Conservation (phyloP, 1,140 invertebrate genomes). For the Leptoteleia sp. region DNA sequence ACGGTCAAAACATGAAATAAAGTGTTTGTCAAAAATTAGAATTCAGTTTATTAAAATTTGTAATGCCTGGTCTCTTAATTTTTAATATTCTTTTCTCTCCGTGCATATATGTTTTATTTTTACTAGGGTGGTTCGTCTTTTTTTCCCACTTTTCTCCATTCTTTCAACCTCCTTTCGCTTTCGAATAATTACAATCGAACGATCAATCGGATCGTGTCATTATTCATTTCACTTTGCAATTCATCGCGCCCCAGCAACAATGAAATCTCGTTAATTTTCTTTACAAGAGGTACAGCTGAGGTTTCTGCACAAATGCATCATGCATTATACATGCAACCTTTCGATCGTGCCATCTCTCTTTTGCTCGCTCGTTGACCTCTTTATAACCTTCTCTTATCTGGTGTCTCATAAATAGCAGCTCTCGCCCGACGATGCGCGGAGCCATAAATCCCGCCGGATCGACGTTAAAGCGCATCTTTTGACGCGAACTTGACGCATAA, state of each 20-base stretch:
- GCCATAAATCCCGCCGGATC: constrained; percentile 48
- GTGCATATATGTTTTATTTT: no score
- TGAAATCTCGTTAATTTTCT: constrained; percentile 30
- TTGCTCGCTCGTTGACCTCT: constrained; percentile 49
- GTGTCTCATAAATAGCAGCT: constrained; percentile 43
- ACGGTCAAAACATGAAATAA: no score
- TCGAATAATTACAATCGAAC: constrained; percentile 9
- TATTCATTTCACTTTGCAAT: constrained; percentile 17
- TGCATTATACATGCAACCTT: constrained; percentile 35
- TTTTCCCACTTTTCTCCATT: no score
- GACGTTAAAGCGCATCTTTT: constrained; percentile 53
- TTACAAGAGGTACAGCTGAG: constrained; percentile 13
- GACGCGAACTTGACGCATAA: constrained; percentile 50
- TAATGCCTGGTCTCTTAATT: no score
- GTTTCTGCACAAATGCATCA: constrained; percentile 18
- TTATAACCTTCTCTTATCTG: constrained; percentile 55
- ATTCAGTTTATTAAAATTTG: no score
- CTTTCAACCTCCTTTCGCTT: no score
- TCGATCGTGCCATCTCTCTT: constrained; percentile 14
- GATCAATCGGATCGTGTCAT: neutral
- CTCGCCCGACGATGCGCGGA: constrained; percentile 2
- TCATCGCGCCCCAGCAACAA: constrained; percentile 9
- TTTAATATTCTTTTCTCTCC: no score
- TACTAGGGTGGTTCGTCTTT: no score
- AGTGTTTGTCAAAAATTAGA: no score